Evolutionary conservation across 2,113 vertebrate genomes (phyloP), one percentile per base, ranked within the genome.

Genomic region (Saccopteryx bilineata): DNA sequence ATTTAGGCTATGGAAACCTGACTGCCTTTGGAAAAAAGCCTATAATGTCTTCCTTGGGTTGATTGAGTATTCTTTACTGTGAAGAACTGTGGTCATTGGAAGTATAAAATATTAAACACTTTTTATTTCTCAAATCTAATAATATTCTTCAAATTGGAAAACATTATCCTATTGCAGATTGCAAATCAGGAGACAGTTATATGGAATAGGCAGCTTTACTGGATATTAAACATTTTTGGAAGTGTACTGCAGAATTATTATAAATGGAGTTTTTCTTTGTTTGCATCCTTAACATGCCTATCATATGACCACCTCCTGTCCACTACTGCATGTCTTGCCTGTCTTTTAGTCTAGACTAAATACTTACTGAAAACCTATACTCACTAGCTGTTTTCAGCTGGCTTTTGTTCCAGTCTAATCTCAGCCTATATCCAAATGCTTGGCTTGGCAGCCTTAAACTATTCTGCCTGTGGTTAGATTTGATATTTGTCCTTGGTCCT

Each of bases 51-150:
- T 81, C n/a, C 48, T 56, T 56, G 19, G 28, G 72, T 87, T 78
- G 52, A 91, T 79, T 93, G 79, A 65, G 23, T 23, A 84, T 83
- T 65, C 33, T 65, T 87, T 58, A 24, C 21, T 96, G 54, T 75
- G 80, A 96, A 87, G 87, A 90, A 89, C 33, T 33, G 24, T 17
- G 8, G n/a, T 24, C 26, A 48, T n/a, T 83, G 68, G 26, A 96
- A 75, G 21, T 60, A 58, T 0, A 90, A n/a, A 80, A 93, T 82
- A 79, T 89, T 63, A 95, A 72, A 12, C 13, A 28, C 56, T 26
- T 89, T 58, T 74, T 86, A 5, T 63, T 95, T 90, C 56, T 89
- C 52, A 82, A 65, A 95, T 39, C 1, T 60, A 85, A 46, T 60
- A 65, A 80, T 87, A 28, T 66, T 63, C 33, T 85, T 83, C 23